phyloP scores from a whole-genome alignment of 2,797 vertebrate genomes.

The Limnodromus scolopaceus region DNA sequence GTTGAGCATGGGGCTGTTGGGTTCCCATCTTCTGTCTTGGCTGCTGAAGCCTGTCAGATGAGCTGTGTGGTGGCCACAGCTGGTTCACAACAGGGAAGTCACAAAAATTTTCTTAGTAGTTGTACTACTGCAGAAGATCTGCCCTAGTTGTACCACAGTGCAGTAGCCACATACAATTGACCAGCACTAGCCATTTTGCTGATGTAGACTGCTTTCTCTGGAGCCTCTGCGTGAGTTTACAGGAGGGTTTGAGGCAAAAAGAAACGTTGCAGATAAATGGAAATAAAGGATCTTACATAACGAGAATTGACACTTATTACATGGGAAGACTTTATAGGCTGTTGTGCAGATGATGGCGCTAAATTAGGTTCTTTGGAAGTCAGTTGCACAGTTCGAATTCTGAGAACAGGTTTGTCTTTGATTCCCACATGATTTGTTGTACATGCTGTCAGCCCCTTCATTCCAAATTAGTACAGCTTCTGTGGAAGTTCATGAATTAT shows the following conservation, averaged over 20 bases:
- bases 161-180: too few relatives aligned
- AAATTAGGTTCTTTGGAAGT: background rate
- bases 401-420: background rate
- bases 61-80: background rate
- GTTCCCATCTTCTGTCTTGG: background rate
- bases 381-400: background rate
- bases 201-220: background rate
- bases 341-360: background rate
- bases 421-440: background rate
- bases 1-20: background rate
- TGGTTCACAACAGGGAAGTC: background rate
- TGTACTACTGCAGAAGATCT: background rate
- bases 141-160: too few relatives aligned
- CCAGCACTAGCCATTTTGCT: too few relatives aligned
- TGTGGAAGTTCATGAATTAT: background rate
- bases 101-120: too few relatives aligned
- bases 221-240: background rate
- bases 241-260: background rate
- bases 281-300: background rate
- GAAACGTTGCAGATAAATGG: background rate
- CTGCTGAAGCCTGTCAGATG: background rate
- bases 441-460: background rate
- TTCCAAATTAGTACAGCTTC: background rate
- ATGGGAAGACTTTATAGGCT: background rate
- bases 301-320: background rate